Base-by-base conservation (phyloP, 2,888 invertebrate species). In the Leptinotarsa juncta region DNA sequence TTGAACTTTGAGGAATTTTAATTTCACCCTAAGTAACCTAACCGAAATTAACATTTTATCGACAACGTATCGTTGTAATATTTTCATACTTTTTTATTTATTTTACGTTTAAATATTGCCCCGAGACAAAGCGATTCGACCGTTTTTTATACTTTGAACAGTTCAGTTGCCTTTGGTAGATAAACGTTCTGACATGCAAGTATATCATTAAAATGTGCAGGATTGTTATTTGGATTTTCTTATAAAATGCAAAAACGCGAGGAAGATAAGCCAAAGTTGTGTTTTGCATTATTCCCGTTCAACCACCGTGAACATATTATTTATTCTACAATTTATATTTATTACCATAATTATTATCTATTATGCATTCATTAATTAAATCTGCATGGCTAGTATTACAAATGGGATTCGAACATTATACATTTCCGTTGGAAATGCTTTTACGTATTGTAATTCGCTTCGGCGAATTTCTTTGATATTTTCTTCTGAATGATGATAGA, bases 221-320 rank as follows among this genome's bases (percentile, higher is more conserved):
- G 76, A 79, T 79, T 79, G 77, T 78, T 80, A 74, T 78, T 81
- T 79, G 74, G 80, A 79, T 78, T 80, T 79, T 79, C 67, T 81
- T 79, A 78, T 78, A 77, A 77, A 80, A 81, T 77, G 77, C 77
- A 80, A 79, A 80, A 77, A 78, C 77, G 78, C 70, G 66, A 60
- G 57, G 67, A 57, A 79, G 81, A 80, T 81, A 81, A 81, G 76
- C 72, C 72, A 57, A 53, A 73, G 71, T 76, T 79, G 77, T 78
- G 79, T 78, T 77, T 78, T 77, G 74, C 77, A 79, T 80, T 81
- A 80, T 81, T 81, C 81, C 79, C 75, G 75, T 73, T 75, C 80
- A 80, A 72, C 72, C n/a, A 79, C 79, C 80, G 79, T 79, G 79
- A 81, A 81, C 78, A 77, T 70, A 74, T 76, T 71, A 75, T 77